Conservation (phyloP, 92 coral and sea anemone genomes). For the Palythoa grandis region DNA sequence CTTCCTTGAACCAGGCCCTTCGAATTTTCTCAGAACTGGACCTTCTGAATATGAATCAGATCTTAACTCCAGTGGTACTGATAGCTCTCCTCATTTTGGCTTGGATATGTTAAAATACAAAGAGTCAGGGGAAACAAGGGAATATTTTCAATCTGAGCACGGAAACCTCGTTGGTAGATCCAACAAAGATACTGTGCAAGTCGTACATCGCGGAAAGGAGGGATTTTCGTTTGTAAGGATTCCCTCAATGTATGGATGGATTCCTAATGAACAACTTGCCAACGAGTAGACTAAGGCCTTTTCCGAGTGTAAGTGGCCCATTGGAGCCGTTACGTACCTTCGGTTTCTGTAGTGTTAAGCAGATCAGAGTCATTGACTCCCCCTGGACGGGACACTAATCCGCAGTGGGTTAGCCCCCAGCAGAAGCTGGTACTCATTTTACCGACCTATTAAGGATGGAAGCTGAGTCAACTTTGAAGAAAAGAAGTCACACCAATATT, state of each 20-base stretch:
- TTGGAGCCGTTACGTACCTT: too few relatives aligned
- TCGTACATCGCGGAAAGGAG: neutral
- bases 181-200: neutral
- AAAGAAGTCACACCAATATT: too few relatives aligned
- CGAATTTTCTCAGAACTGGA: neutral
- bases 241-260: slow-evolving; percentile 27
- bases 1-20: slow-evolving; percentile 53
- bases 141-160: neutral
- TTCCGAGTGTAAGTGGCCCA: too few relatives aligned
- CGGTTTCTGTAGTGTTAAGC: too few relatives aligned
- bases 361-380: too few relatives aligned
- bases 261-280: slow-evolving; percentile 7
- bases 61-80: neutral
- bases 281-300: neutral
- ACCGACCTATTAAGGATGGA: too few relatives aligned
- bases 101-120: neutral
- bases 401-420: too few relatives aligned
- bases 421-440: too few relatives aligned
- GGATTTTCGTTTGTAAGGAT: neutral
- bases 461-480: too few relatives aligned
- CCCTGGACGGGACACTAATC: too few relatives aligned
- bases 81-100: neutral
- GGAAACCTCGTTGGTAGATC: neutral
- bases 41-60: neutral
- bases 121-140: neutral